These are phyloP conservation scores for Larimichthys crocea DNA, from an alignment of 2,113 vertebrate genomes.

Conservation along the genomic window DNA sequence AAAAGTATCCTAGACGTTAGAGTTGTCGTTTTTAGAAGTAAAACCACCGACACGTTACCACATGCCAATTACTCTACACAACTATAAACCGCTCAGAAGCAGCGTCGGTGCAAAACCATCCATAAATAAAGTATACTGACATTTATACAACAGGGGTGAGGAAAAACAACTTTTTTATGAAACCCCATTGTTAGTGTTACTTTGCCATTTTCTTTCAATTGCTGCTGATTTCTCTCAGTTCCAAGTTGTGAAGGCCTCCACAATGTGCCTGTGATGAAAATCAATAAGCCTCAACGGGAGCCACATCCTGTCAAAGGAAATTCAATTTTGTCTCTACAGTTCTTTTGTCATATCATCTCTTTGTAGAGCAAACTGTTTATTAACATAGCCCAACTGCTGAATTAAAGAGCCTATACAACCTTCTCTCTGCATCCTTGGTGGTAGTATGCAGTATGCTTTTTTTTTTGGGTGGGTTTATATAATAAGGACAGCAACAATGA, in stretches of 20 bases:
- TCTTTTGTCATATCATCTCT: constrained; percentile 84
- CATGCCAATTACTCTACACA: constrained; percentile 24
- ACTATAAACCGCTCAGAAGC: constrained; percentile 28
- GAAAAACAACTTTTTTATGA: constrained; percentile 70
- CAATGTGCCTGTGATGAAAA: constrained; percentile 84
- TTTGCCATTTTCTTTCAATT: constrained; percentile 81
- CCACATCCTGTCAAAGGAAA: constrained; percentile 85
- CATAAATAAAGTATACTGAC: constrained; percentile 72
- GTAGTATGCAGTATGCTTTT: constrained; percentile 47
- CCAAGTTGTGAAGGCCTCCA: constrained; percentile 82
- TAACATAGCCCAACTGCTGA: constrained; percentile 80
- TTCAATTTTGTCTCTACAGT: constrained; percentile 82
- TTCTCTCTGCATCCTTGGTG: constrained; percentile 47
- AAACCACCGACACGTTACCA: constrained; percentile 9
- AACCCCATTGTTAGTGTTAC: constrained; percentile 76
- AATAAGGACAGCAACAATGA: constrained; percentile 50
- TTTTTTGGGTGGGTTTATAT: constrained; percentile 35
- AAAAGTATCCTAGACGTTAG: constrained; percentile 24
- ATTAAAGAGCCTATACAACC: constrained; percentile 69
- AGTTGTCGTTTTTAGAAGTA: constrained; percentile 37
- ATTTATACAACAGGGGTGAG: constrained; percentile 69
- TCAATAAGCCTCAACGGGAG: constrained; percentile 85
- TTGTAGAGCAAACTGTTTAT: constrained; percentile 83
- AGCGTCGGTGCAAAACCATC: constrained; percentile 28
- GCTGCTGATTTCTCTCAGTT: constrained; percentile 80